phyloP scores from a whole-genome alignment of 2,113 vertebrate genomes.

The Channa maculata region DNA sequence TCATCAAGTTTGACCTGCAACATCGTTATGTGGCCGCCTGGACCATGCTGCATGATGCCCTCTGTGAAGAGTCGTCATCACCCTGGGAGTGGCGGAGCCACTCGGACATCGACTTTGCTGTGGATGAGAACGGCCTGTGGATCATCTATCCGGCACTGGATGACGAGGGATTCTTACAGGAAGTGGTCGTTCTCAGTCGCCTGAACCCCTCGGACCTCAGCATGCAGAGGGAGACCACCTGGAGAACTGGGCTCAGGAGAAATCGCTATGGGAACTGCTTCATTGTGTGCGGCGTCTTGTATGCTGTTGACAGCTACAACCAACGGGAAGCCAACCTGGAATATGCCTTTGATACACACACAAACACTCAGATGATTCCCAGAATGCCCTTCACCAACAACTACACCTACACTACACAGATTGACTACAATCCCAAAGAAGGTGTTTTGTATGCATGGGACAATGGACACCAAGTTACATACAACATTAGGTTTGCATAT shows the following conservation, averaged over 20 bases:
- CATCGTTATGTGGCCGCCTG: conserved; percentile 91
- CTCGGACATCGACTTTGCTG: conserved; percentile 91
- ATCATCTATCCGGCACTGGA: conserved; percentile 94
- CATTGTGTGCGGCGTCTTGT: conserved; percentile 95
- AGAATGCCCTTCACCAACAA: conserved; percentile 94
- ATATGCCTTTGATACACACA: conserved; percentile 98
- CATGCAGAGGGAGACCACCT: conserved; percentile 93
- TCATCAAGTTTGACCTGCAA: conserved; percentile 95
- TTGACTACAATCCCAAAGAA: conserved; percentile 98
- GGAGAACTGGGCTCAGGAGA: conserved; percentile 92
- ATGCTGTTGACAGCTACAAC: conserved; percentile 93
- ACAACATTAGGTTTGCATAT: conserved; percentile 93
- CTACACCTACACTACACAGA: conserved; percentile 93
- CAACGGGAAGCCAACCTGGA: conserved; percentile 91
- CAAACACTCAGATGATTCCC: conserved; percentile 95
- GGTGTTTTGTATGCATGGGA: conserved; percentile 95
- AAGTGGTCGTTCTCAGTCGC: conserved; percentile 93
- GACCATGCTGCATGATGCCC: conserved; percentile 93
- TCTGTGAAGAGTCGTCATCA: conserved; percentile 88
- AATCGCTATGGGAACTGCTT: conserved; percentile 95
- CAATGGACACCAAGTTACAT: conserved; percentile 97
- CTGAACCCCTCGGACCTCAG: conserved; percentile 91
- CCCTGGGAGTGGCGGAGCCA: conserved; percentile 92
- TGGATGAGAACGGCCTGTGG: conserved; percentile 97
- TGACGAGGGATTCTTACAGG: conserved; percentile 92